A percentile compares a stretch with the other conserved stretches of the same genome.
phyloP scores from a whole-genome alignment of 1,140 invertebrate genomes.

The Ladona fulva region DNA sequence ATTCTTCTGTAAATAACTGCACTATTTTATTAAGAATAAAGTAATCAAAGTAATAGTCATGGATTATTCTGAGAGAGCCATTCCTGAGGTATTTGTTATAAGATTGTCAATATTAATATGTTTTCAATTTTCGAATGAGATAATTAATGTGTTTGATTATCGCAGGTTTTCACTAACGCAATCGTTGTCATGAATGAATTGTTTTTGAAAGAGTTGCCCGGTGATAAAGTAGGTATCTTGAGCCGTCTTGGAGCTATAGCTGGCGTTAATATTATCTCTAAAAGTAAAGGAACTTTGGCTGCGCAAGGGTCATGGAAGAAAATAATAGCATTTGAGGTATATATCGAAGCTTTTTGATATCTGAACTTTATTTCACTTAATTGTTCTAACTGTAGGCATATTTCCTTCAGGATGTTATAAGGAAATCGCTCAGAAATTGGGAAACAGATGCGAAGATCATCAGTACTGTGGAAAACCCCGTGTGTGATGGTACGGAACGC shows the following conservation, averaged over 20 bases:
- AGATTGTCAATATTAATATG: neutral
- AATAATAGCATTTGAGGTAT: neutral
- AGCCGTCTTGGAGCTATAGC: neutral
- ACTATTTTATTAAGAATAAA: neutral
- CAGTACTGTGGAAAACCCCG: no score
- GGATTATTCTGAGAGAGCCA: neutral
- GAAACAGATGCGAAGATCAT: no score
- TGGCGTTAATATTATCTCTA: neutral
- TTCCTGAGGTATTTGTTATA: neutral
- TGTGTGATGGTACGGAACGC: no score
- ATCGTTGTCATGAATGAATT: neutral
- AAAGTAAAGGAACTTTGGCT: neutral
- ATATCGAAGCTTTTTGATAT: neutral
- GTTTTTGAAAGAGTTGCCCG: neutral
- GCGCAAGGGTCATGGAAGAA: neutral
- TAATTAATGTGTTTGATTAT: neutral
- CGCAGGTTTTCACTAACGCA: neutral
- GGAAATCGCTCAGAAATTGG: neutral
- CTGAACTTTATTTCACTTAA: neutral
- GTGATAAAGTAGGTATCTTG: neutral
- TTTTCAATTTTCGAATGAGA: neutral
- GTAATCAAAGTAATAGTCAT: neutral
- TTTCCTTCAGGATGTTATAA: neutral
- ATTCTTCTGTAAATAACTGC: no score
- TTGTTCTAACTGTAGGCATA: neutral